Base-by-base conservation (phyloP, 1,140 invertebrate genomes). In the Drosophila paulistorum region DNA sequence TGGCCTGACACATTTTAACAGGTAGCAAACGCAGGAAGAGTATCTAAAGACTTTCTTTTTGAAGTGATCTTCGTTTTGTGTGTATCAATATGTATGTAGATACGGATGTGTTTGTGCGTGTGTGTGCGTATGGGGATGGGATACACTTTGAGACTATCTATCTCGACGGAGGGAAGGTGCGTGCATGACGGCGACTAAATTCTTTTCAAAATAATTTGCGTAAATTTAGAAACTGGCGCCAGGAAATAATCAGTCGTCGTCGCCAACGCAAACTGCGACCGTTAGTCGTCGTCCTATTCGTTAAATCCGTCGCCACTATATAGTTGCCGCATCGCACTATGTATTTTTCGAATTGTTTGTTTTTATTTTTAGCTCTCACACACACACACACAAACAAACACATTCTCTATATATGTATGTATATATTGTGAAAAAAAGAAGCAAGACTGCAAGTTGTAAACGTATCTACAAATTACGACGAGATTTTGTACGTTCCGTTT, bases 181-280 rank as follows among this genome's bases (percentile, higher is more conserved):
- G 71, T 80, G 78, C 65, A 79, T 85, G 82, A 85, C 75, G 83
- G 83, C 83, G 79, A 81, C 83, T 81, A 87, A 87, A 87, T 87
- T 87, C 83, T 87, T 87, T 89, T 80, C 63, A 89, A 89, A 83
- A 83, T 86, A 80, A 87, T 89, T 89, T 89, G 84, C 80, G 84
- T 89, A 87, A 87, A 89, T 83, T 89, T 89, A 89, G 84, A 86
- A 83, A 77, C 79, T 87, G 84, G 84, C 90, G 90, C 90, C 90
- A 91, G 90, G 81, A 91, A 91, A 91, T 90, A 91, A 84, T 79
- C 76, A 83, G 79, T 85, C 93, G 92, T 83, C 81, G 83, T 75
- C 82, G 82, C 84, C 77, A 79, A 81, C 80, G 80, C 68, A 79
- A 79, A 83, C 79, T 79, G 70, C 79, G 71, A 69, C 74, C 78